These are phyloP conservation scores for Chymomyza amoena DNA, from an alignment of 2,888 invertebrate species.

Conservation along the genomic window DNA sequence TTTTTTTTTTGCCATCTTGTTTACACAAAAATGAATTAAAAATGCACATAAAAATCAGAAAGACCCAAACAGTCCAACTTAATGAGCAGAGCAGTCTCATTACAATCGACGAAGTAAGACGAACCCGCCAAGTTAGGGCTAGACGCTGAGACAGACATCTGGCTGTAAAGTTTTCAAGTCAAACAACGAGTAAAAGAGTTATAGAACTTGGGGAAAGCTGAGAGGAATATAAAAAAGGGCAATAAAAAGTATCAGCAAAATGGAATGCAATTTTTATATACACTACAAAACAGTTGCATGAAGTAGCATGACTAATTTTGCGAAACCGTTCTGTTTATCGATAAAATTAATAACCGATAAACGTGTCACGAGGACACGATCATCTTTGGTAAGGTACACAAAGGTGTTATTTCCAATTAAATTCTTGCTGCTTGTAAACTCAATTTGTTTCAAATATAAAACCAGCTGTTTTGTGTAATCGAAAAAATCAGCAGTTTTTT, in stretches of 20 bases:
- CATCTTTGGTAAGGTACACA: too few species aligned
- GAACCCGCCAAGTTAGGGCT: neutral
- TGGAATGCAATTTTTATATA: too few species aligned
- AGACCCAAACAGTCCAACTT: neutral
- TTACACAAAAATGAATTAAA: conserved; percentile 39
- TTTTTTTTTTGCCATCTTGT: conserved; percentile 20
- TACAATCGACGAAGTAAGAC: conserved; percentile 25
- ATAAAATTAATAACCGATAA: too few species aligned
- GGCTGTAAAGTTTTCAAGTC: conserved; percentile 62
- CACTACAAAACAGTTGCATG: too few species aligned
- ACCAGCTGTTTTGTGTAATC: too few species aligned
- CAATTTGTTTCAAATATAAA: too few species aligned
- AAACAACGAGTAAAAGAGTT: conserved; percentile 36
- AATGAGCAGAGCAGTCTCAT: conserved; percentile 34
- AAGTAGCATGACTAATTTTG: too few species aligned
- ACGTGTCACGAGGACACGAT: too few species aligned
- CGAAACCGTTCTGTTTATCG: too few species aligned
- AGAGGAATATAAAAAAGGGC: conserved; percentile 12
- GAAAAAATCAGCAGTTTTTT: too few species aligned
- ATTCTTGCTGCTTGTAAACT: too few species aligned
- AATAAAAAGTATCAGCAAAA: conserved; percentile 24
- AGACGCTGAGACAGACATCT: neutral
- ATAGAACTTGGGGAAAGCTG: conserved; percentile 13
- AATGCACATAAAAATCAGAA: conserved; percentile 34
- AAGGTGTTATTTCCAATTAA: too few species aligned